Conservation (phyloP, 2,113 vertebrate species). For the Ornithorhynchus anatinus region DNA sequence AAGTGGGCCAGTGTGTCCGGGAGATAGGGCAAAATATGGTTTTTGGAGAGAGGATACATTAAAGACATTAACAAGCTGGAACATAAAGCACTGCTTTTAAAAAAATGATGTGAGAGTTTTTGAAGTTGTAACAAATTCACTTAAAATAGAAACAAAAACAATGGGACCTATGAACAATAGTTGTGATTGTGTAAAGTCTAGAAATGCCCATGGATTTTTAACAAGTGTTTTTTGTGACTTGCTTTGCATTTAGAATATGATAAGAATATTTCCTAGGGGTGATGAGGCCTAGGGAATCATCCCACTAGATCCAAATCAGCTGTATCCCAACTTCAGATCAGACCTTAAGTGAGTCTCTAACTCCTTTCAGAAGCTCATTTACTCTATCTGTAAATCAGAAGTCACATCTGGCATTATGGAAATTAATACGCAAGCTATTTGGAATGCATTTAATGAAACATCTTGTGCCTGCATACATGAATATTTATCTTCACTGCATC, state of each 20-base stretch:
- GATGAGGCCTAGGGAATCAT: not conserved
- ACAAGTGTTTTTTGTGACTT: not conserved
- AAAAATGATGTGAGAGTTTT: not conserved
- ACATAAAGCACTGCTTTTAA: constrained; percentile 17
- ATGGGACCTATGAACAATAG: not conserved
- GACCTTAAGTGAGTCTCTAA: not conserved
- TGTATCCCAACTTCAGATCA: not conserved
- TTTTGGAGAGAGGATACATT: constrained; percentile 31
- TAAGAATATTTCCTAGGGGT: not conserved
- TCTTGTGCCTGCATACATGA: too few relatives aligned
- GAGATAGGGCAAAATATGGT: not conserved
- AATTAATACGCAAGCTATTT: too few relatives aligned
- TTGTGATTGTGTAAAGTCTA: not conserved
- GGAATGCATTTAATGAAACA: too few relatives aligned
- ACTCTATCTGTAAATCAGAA: not conserved
- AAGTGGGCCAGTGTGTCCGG: constrained; percentile 9
- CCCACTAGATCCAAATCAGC: not conserved
- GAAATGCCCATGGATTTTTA: not conserved
- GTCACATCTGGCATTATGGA: not conserved
- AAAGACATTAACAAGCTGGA: not conserved
- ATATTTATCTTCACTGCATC: too few relatives aligned
- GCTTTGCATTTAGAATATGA: not conserved
- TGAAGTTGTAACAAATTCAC: not conserved
- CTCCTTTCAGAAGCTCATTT: not conserved
- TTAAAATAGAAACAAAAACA: constrained; percentile 30